Percentiles rank a stretch among this genome's conserved stretches.
phyloP scores from a whole-genome alignment of 1,140 invertebrate species.

The Pectinophora gossypiella region DNA sequence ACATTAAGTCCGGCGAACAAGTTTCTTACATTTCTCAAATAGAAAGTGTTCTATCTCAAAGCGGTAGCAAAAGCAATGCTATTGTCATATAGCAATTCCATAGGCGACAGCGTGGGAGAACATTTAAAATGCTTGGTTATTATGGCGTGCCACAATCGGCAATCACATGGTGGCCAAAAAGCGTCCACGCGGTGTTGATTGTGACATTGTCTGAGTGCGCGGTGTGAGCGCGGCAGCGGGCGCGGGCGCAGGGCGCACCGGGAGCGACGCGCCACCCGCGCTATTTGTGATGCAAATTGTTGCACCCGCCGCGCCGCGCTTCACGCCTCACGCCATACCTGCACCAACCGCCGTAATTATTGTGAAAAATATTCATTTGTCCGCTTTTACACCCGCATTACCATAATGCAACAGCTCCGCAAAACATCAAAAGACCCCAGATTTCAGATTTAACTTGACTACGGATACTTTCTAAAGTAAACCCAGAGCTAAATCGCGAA shows the following conservation, averaged over 20 bases:
- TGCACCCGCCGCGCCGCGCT: conserved; percentile 31
- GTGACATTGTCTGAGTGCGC: conserved; percentile 71
- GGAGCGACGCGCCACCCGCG: conserved; percentile 46
- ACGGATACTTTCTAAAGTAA: too few species aligned
- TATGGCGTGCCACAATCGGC: conserved; percentile 61
- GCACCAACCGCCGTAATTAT: conserved; percentile 60
- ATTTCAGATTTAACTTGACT: too few species aligned
- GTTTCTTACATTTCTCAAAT: background rate
- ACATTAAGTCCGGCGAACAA: too few species aligned
- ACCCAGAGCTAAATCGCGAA: too few species aligned
- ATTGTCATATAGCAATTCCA: background rate
- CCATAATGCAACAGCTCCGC: conserved; percentile 33
- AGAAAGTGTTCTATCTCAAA: background rate
- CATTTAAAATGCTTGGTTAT: conserved; percentile 24
- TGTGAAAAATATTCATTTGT: conserved; percentile 72
- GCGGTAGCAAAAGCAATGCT: background rate
- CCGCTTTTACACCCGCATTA: conserved; percentile 51
- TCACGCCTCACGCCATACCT: conserved; percentile 57
- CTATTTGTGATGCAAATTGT: conserved; percentile 72
- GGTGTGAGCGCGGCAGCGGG: conserved; percentile 37
- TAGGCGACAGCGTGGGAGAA: background rate
- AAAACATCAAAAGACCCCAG: too few species aligned
- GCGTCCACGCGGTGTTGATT: conserved; percentile 69
- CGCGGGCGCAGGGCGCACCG: conserved; percentile 26
- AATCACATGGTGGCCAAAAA: conserved; percentile 69